Evolutionary conservation across 2,113 vertebrate genomes (phyloP).

Genomic region (Dromaius novaehollandiae): DNA sequence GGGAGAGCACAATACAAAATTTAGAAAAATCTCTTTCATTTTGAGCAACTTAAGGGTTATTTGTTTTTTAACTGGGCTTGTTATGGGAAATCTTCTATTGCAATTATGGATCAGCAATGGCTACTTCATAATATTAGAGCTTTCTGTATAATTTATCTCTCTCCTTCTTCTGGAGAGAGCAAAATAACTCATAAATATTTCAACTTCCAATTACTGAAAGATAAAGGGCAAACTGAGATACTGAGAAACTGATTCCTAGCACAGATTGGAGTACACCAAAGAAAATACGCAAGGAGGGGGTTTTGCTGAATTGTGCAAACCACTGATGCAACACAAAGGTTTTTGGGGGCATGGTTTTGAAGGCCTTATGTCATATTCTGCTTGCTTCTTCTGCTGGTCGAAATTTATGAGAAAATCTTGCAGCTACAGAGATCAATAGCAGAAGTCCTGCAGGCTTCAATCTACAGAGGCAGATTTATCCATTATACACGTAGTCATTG

Average conservation of each 20-base stretch:
- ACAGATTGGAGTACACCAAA: not conserved
- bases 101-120: not conserved
- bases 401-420: not conserved
- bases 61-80: not conserved
- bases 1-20: not conserved
- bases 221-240: not conserved
- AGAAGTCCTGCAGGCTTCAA: not conserved
- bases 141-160: not conserved
- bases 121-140: not conserved
- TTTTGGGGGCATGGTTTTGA: not conserved
- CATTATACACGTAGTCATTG: not conserved
- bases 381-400: not conserved
- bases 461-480: not conserved
- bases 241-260: not conserved
- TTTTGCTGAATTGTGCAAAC: not conserved
- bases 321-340: not conserved
- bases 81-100: not conserved
- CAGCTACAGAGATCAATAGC: not conserved
- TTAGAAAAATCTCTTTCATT: not conserved
- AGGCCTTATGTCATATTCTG: not conserved
- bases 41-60: not conserved
- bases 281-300: not conserved
- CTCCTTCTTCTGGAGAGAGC: not conserved
- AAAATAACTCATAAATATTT: constrained; percentile 18
- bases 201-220: not conserved